Evolutionary conservation across 2,797 vertebrate species (phyloP), one percentile per base, ranked within the genome.

Genomic region (Pangasius macronema): DNA sequence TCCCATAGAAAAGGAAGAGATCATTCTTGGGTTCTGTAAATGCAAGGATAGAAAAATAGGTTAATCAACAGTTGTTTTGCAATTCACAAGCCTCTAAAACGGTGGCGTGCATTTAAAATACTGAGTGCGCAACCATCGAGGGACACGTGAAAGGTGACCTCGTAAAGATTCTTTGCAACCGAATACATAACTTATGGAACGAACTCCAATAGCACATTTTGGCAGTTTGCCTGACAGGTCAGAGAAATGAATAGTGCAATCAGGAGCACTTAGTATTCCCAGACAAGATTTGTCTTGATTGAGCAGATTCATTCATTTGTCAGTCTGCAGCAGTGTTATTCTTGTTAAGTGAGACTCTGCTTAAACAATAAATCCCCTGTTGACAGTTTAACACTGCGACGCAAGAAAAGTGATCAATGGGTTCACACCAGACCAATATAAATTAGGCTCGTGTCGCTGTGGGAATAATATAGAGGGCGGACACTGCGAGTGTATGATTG

Each of bases 1-100:
- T 99, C 39, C 99, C 99, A 92, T 99, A 99, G 95, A 99, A 99
- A 86, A 99, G 97, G 95, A 99, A 99, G 90, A 99, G 95, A 92
- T 99, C 97, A 91, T 96, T 98, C 94, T 98, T 99, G 67, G 98
- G 98, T 94, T 97, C 99, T 99, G 94, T 59, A 94, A 94, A 87
- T 80, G 84, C 88, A 87, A 73, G 70, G 70, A 82, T 0, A 76
- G 36, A 59, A 65, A 86, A 89, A 30, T 94, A 91, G 91, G 93
- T 93, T 87, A 93, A 91, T 92, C 93, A 95, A 10, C 30, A n/a
- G 10, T 85, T 89, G 24, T 30, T 86, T 73, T 27, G 11, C 49
- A 73, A 77, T 75, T 87, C 13, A 57, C 57, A 79, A 67, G 51
- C 53, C 36, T 70, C 73, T 49, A 33, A 80, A 85, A 79, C 20